Conservation (phyloP, 2,888 invertebrate genomes). For the Sarcophaga caerulescens region DNA sequence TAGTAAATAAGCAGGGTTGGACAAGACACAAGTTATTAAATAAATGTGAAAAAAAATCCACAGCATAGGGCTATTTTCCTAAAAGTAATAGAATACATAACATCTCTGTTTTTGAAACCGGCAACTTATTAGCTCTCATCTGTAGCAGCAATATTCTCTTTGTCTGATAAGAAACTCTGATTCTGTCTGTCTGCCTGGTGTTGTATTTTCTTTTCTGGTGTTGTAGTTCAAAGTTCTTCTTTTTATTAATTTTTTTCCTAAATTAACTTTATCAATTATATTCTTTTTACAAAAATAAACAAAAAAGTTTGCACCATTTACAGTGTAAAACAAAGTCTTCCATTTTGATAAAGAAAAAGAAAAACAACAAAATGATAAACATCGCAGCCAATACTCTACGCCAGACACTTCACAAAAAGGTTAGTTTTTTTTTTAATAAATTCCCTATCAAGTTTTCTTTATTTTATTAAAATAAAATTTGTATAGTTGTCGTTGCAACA, state of each 20-base stretch:
- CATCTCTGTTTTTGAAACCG: slow-evolving; percentile 30
- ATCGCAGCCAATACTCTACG: slow-evolving; percentile 70
- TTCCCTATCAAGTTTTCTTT: neutral
- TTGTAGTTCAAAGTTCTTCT: slow-evolving; percentile 59
- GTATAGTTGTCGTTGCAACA: slow-evolving; percentile 69
- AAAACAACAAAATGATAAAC: slow-evolving; percentile 64
- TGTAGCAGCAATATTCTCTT: too few species aligned
- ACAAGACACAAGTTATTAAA: neutral
- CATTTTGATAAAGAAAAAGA: neutral
- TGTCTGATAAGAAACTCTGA: slow-evolving; percentile 41
- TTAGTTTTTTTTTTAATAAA: slow-evolving; percentile 64
- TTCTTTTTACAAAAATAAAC: slow-evolving; percentile 32
- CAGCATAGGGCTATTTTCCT: too few species aligned
- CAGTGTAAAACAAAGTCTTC: neutral
- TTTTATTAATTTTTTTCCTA: slow-evolving; percentile 19
- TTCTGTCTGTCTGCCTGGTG: neutral
- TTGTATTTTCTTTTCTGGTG: slow-evolving; percentile 15
- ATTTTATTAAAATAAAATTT: slow-evolving; percentile 46
- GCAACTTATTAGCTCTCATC: neutral
- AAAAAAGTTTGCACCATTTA: neutral
- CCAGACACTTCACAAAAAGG: slow-evolving; percentile 73
- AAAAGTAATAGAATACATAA: neutral
- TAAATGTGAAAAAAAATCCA: neutral
- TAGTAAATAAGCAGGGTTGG: neutral
- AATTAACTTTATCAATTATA: slow-evolving; percentile 35